Base-by-base conservation (phyloP, 1,140 invertebrate species). In the Neelides sp. region DNA sequence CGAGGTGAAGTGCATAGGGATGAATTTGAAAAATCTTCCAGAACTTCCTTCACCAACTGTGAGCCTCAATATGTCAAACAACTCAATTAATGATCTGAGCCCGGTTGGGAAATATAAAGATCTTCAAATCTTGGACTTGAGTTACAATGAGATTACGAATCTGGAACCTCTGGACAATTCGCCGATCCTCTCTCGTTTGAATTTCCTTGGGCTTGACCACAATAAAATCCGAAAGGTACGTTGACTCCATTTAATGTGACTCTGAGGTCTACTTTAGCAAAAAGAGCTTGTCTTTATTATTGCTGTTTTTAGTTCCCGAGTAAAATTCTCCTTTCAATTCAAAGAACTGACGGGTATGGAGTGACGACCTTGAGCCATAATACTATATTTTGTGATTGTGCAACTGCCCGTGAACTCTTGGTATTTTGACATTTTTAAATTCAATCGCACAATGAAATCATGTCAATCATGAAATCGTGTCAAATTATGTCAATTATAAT, bases 21-120 rank as follows among this genome's bases (percentile, higher is more conserved):
- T n/a, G 10, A 54, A 54, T 24, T 37, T 54, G 13, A 48, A 39
- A 10, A 22, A 49, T 4, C 19, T 54, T 10, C 52, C 52, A 0
- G 8, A 22, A 15, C 19, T 54, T 28, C 52, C 52, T 13, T 12
- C 32, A 30, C 15, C 28, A 28, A 49, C 52, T 13, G 44, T 46
- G 52, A 24, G 40, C 5, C 46, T 54, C 3, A 54, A 54, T 30
- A 23, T 54, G 13, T 45, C 52, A 19, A 40, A 48, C 13, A 54
- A 54, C 41, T 8, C 19, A 10, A 54, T 54, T 5, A 45, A 26
- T 39, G 47, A 54, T 35, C 34, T 49, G 20, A 49, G 8, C 39
- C 34, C 52, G 13, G 28, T 54, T 32, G n/a, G 10, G 3, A 49
- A 36, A 15, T 54, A 54, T 27, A 40, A 27, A 13, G 50, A 45